Evolutionary conservation across 2,113 vertebrate species (phyloP), one percentile per base, ranked within the genome.

Genomic region (Propithecus coquereli): DNA sequence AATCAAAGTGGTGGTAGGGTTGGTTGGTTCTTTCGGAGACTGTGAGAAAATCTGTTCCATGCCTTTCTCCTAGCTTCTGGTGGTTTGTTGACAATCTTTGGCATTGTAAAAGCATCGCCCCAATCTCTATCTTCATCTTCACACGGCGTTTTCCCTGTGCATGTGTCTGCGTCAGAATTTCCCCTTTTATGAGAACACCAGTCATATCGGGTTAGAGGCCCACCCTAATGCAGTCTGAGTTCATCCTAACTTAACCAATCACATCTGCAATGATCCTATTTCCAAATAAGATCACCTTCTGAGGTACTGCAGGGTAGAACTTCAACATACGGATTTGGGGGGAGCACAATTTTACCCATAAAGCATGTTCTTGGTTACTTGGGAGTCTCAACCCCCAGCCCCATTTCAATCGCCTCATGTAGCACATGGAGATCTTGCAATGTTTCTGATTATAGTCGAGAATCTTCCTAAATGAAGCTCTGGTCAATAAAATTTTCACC

Each of bases 71-170:
- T 34, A 11, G 65, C 12, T 80, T 30, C 50, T 43, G 13, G 37
- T 43, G 63, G 20, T 65, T 73, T 52, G 25, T 59, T 73, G 52
- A 22, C 54, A 57, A 57, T 57, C 54, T 40, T 22, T 54, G 40
- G 11, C 47, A 43, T 45, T 37, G n/a, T 27, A 45, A 47, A 59
- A 47, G 23, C 66, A 82, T 25, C 34, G 23, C 3, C 59, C 20
- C 76, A 16, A 85, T 14, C 37, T 63, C 45, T 50, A 20, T 23
- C 87, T 86, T 86, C 61, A 68, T 81, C 37, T 59, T 87, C 73
- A 43, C 2, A 10, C n/a, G 23, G 18, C 7, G 0, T 3, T 54
- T 20, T 87, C 9, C 6, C 45, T 13, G 2, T 54, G 45, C 4
- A 0, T 11, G 17, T 52, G 37, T 18, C 82, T 90, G 22, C 8